Evolutionary conservation across 2,113 vertebrate species (phyloP), one percentile per base, ranked within the genome.

Genomic region (Nerophis ophidion): DNA sequence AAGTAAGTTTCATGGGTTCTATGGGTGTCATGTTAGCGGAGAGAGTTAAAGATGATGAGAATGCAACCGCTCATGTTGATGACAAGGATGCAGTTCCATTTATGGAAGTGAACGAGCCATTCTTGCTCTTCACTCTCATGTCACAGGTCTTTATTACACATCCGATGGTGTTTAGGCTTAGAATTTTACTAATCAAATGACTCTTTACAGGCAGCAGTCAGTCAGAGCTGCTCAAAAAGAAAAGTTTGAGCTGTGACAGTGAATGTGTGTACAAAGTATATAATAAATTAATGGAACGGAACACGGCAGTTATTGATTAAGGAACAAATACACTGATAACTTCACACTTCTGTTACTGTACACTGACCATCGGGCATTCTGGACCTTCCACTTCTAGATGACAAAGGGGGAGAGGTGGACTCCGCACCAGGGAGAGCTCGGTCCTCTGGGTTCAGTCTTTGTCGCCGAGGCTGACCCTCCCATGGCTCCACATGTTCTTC

Each of bases 351-450:
- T 75, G 94, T 99, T 86, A 97, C 90, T 64, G 95, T 98, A 89
- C 95, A 99, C 89, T 98, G 97, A 86, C 96, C 97, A 62, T 98
- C 97, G 11, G 96, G 95, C 86, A 93, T 92, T 75, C 95, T 93
- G 65, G 95, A 96, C 66, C 94, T 93, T 60, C 90, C 92, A 2
- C 74, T 80, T 66, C 80, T 72, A 62, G 82, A 80, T 5, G 86
- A 81, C 14, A 81, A 74, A 58, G 81, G 61, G n/a, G 72, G 63
- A 26, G 82, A 77, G 54, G 71, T 47, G 8, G 86, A 81, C 75
- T 90, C 91, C 0, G 82, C 90, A 2, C 87, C 91, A 70, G 90
- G 87, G 74, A 83, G 82, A 56, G 85, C 59, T 91, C 94, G 58
- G 73, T 90, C 86, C 68, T 88, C 73, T 84, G 91, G 92, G 78